A percentile compares a stretch with the other conserved stretches of the same genome.
These are phyloP conservation scores for Cyprinodon tularosa DNA, from an alignment of 2,113 vertebrate species.

Conservation along the genomic window DNA sequence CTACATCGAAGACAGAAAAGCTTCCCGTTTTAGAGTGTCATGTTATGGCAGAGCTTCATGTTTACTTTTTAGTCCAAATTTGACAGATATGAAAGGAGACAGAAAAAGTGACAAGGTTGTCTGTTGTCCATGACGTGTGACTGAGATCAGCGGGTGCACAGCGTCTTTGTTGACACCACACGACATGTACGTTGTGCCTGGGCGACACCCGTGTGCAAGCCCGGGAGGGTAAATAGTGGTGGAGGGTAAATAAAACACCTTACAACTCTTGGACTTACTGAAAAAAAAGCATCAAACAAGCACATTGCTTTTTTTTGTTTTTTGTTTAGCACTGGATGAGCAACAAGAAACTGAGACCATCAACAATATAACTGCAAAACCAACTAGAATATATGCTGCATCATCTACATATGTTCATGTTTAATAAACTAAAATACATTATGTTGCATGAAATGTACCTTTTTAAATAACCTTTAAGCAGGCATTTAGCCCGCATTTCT, in stretches of 20 bases:
- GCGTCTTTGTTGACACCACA: slow-evolving; percentile 58
- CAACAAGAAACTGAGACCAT: neutral
- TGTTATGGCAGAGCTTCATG: neutral
- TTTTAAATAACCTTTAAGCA: too few species aligned
- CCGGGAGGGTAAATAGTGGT: slow-evolving; percentile 59
- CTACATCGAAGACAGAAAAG: neutral
- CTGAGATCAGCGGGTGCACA: slow-evolving; percentile 27
- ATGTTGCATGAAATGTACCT: too few species aligned
- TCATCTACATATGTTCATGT: too few species aligned
- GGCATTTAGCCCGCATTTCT: too few species aligned
- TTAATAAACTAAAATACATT: too few species aligned
- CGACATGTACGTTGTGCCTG: slow-evolving; percentile 40
- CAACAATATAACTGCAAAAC: neutral
- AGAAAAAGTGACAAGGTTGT: slow-evolving; percentile 12
- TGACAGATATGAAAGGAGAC: neutral
- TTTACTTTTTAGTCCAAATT: slow-evolving; percentile 8
- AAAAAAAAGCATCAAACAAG: neutral
- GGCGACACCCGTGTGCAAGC: slow-evolving; percentile 39
- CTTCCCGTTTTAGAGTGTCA: neutral
- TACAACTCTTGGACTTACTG: neutral
- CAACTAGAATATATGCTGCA: too few species aligned
- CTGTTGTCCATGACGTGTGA: slow-evolving; percentile 17
- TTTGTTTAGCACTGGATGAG: neutral
- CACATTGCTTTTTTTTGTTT: neutral
- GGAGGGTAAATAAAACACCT: slow-evolving; percentile 3